These are phyloP conservation scores for Diogma glabrata DNA, from an alignment of 2,888 invertebrate genomes.

Conservation along the genomic window DNA sequence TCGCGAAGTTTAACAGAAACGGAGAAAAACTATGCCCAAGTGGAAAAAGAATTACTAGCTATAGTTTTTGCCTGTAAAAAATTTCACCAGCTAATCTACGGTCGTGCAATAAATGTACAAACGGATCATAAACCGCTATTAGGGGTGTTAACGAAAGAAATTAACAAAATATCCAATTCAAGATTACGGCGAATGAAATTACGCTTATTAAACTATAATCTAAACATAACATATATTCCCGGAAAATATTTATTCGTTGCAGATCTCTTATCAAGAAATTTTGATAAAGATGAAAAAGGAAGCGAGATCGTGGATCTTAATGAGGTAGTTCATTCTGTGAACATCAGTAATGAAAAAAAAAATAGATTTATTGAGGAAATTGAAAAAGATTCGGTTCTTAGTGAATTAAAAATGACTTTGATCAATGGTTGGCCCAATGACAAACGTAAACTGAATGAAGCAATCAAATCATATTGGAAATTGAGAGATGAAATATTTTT, in stretches of 20 bases:
- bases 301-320: neutral
- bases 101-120: too few species aligned
- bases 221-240: too few species aligned
- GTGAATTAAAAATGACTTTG: neutral
- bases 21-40: too few species aligned
- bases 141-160: too few species aligned
- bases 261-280: constrained; percentile 11
- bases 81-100: too few species aligned
- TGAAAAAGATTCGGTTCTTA: neutral
- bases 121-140: too few species aligned
- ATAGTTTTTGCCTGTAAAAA: too few species aligned
- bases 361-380: neutral
- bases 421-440: neutral
- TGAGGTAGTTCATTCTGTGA: constrained; percentile 1
- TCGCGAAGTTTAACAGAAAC: too few species aligned
- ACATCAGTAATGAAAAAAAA: neutral
- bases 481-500: constrained; percentile 10
- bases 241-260: constrained; percentile 13
- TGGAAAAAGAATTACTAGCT: too few species aligned
- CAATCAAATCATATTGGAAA: neutral
- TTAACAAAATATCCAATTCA: too few species aligned
- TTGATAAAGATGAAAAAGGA: constrained; percentile 2
- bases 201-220: too few species aligned
- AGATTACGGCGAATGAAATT: too few species aligned
- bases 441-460: neutral